phyloP scores from a whole-genome alignment of 2,113 vertebrate genomes.

The Larimichthys crocea region DNA sequence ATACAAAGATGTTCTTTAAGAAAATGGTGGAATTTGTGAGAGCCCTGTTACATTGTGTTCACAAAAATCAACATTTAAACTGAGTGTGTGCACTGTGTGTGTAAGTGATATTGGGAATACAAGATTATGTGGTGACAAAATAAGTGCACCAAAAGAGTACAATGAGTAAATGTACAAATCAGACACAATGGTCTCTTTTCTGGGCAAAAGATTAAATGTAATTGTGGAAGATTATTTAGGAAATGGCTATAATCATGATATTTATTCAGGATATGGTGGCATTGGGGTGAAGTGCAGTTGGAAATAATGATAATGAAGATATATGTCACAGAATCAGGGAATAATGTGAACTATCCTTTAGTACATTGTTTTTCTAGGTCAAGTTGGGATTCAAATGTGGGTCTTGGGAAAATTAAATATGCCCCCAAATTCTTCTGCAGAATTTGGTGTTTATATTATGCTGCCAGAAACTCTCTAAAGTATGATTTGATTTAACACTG shows the following conservation, averaged over 20 bases:
- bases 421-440: constrained; percentile 39
- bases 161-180: constrained; percentile 55
- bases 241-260: constrained; percentile 73
- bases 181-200: constrained; percentile 61
- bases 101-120: not conserved
- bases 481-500: constrained; percentile 29
- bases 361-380: constrained; percentile 59
- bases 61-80: constrained; percentile 11
- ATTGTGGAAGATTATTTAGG: constrained; percentile 66
- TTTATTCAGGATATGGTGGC: constrained; percentile 67
- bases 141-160: constrained; percentile 24
- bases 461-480: constrained; percentile 32
- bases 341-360: constrained; percentile 62
- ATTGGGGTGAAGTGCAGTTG: constrained; percentile 48
- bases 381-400: constrained; percentile 56
- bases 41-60: not conserved
- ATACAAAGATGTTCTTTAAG: constrained; percentile 38
- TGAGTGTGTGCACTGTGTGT: not conserved
- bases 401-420: constrained; percentile 51
- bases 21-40: constrained; percentile 19
- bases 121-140: constrained; percentile 34
- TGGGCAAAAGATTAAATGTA: constrained; percentile 61
- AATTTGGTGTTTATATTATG: constrained; percentile 47
- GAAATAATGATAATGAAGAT: constrained; percentile 73
- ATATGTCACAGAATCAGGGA: constrained; percentile 55